Base-by-base conservation (phyloP, 2,888 invertebrate species). In the Deilephila porcellus region DNA sequence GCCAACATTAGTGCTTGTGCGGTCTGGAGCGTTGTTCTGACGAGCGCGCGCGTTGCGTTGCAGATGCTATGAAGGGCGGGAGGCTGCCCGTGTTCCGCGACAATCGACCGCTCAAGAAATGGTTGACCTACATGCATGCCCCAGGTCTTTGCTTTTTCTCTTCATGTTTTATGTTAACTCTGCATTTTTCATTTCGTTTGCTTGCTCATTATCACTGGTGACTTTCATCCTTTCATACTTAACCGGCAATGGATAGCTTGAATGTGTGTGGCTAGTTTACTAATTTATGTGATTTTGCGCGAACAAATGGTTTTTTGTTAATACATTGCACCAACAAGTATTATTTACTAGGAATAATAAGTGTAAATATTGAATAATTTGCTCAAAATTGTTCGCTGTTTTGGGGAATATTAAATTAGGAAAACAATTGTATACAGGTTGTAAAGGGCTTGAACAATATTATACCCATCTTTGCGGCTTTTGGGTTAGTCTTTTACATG, bases 101-200 rank as follows among this genome's bases (percentile, higher is more conserved):
- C 80, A 86, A 84, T 73, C 92, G 92, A 81, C 93, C 90, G 83
- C 85, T 93, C 93, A 94, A 93, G 93, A 94, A 94, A 86, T 94
- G 94, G 94, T 91, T 94, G 88, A 93, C 94, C 88, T 94, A 93
- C 93, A 91, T 94, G 94, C 94, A 94, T 94, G 94, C 91, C 76
- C 90, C 93, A 94, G 94, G 94, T 94, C 93, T 89, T 84, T 84
- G 93, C 93, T 90, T 92, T 91, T 91, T 85, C 83, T 91, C 86
- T 89, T 88, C 89, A 89, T 82, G 78, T 74, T 81, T 80, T 73
- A 70, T 70, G 59, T 72, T 72, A 73, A 62, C 25, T 56, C 52
- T 75, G 45, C 56, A 64, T 74, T 20, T 70, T 59, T 37, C 45
- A 70, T 63, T 63, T 71, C 72, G 25, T 52, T 60, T 62, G 59